These are phyloP conservation scores for Tachina fera DNA, from an alignment of 2,888 invertebrate species.

Conservation along the genomic window DNA sequence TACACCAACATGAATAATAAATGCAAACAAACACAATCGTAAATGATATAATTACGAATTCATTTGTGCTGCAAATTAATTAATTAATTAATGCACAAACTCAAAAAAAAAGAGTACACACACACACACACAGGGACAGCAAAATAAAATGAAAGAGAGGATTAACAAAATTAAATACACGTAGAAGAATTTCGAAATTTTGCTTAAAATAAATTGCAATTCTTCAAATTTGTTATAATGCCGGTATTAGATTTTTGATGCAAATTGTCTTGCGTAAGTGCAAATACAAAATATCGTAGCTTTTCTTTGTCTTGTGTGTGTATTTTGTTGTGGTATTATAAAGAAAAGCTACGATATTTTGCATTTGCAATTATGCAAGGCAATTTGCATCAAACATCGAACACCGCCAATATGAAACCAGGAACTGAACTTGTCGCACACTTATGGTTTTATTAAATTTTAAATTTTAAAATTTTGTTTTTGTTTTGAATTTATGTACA, in stretches of 20 bases:
- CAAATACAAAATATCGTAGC: too few relatives aligned
- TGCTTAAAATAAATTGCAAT: background rate
- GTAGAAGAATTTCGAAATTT: background rate
- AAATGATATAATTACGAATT: constrained; percentile 73
- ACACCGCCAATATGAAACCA: background rate
- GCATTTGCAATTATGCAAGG: too few relatives aligned
- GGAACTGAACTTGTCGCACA: too few relatives aligned
- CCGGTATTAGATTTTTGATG: too few relatives aligned
- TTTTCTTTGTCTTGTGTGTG: too few relatives aligned
- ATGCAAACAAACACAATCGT: constrained; percentile 59
- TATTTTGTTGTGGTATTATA: too few relatives aligned
- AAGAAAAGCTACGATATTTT: too few relatives aligned
- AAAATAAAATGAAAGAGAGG: constrained; percentile 14
- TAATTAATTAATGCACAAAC: constrained; percentile 71
- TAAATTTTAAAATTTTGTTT: too few relatives aligned
- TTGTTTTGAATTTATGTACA: too few relatives aligned
- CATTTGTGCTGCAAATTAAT: constrained; percentile 73
- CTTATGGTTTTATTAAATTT: too few relatives aligned
- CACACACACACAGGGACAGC: constrained; percentile 11
- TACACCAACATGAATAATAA: constrained; percentile 14
- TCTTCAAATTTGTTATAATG: background rate
- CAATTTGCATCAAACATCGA: too few relatives aligned
- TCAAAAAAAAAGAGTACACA: constrained; percentile 14
- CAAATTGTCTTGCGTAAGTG: too few relatives aligned
- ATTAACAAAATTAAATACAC: constrained; percentile 23